phyloP scores from a whole-genome alignment of 2,888 invertebrate genomes.

The Tuberolachnus salignus region DNA sequence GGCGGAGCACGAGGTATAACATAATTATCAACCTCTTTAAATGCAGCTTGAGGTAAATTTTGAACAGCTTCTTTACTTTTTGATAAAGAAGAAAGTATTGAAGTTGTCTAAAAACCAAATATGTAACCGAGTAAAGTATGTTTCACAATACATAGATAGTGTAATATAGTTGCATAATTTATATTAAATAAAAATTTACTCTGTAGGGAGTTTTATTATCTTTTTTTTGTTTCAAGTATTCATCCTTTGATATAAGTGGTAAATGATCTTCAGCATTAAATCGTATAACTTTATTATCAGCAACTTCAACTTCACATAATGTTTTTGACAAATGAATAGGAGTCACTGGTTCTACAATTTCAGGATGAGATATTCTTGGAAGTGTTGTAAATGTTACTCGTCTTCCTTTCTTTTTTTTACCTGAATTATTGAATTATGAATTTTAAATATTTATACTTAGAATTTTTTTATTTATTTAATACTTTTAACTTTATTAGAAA shows the following conservation, averaged over 20 bases:
- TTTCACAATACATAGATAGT: not conserved
- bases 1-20: slow-evolving; percentile 82
- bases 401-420: slow-evolving; percentile 50
- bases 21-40: slow-evolving; percentile 76
- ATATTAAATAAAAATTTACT: slow-evolving; percentile 6
- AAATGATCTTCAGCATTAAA: slow-evolving; percentile 48
- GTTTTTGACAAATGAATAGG: slow-evolving; percentile 48
- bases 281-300: slow-evolving; percentile 46
- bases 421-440: slow-evolving; percentile 18
- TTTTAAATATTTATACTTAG: not conserved
- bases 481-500: slow-evolving; percentile 47
- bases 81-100: slow-evolving; percentile 41
- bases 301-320: slow-evolving; percentile 47
- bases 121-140: too few relatives aligned
- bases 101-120: slow-evolving; percentile 20
- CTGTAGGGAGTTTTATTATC: slow-evolving; percentile 17
- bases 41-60: slow-evolving; percentile 74
- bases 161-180: not conserved
- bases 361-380: slow-evolving; percentile 25
- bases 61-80: slow-evolving; percentile 62
- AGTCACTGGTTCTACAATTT: slow-evolving; percentile 40
- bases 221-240: slow-evolving; percentile 30
- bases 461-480: not conserved
- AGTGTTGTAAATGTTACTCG: slow-evolving; percentile 42
- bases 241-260: slow-evolving; percentile 35